phyloP scores from a whole-genome alignment of 2,113 vertebrate genomes.

The Tauraco erythrolophus region DNA sequence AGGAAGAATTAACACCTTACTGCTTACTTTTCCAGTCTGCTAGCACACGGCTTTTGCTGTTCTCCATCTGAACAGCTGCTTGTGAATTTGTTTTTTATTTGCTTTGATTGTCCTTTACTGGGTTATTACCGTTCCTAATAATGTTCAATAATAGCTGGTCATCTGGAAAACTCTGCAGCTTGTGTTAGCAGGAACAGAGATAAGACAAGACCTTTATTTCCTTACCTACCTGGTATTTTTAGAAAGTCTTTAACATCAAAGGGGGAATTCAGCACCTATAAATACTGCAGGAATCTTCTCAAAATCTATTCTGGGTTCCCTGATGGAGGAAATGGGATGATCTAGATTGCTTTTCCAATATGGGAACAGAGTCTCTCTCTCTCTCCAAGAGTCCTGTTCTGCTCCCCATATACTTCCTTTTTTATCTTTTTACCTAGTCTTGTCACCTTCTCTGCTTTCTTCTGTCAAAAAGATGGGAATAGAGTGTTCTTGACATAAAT shows the following conservation, averaged over 20 bases:
- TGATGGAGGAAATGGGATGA: background rate
- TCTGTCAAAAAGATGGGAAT: background rate
- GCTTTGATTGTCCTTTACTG: background rate
- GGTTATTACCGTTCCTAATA: background rate
- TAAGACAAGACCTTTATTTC: background rate
- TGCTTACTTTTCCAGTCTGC: background rate
- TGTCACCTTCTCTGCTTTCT: background rate
- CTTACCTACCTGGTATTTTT: background rate
- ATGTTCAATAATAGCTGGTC: background rate
- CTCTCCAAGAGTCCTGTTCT: background rate
- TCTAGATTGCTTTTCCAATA: background rate
- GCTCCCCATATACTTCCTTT: background rate
- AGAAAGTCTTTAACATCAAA: background rate
- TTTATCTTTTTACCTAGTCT: background rate
- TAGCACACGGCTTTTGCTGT: background rate
- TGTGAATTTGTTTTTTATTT: background rate
- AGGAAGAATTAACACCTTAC: background rate
- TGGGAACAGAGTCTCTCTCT: background rate
- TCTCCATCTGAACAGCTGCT: background rate
- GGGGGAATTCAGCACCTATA: background rate
- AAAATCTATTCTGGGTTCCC: background rate
- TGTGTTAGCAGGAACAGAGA: background rate
- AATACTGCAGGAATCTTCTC: background rate
- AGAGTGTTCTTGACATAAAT: background rate
- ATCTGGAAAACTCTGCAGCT: background rate